phyloP scores from a whole-genome alignment of 2,888 invertebrate genomes.

The Cheiracanthium punctorium region DNA sequence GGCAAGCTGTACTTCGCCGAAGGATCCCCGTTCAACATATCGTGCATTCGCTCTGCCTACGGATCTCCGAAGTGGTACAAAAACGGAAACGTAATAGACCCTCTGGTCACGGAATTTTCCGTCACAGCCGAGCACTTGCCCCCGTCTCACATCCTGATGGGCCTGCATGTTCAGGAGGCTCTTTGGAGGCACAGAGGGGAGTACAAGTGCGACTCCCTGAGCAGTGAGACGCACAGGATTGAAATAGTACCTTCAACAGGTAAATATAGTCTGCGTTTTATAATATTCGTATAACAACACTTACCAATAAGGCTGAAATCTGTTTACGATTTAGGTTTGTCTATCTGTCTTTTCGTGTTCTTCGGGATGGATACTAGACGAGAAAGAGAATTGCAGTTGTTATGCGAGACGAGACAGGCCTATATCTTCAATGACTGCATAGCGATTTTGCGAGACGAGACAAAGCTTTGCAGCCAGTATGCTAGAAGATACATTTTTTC shows the following conservation, averaged over 20 bases:
- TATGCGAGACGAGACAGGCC: too few species aligned
- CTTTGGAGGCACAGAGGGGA: conserved; percentile 56
- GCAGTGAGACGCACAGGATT: conserved; percentile 19
- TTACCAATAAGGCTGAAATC: too few species aligned
- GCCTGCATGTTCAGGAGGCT: conserved; percentile 34
- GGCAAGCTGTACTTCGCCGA: conserved; percentile 67
- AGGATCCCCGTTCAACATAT: conserved; percentile 62
- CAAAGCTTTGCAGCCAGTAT: too few species aligned
- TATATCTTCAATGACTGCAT: too few species aligned
- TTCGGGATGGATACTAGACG: too few species aligned
- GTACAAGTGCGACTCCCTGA: conserved; percentile 65
- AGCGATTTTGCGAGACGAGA: too few species aligned
- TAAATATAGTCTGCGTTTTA: too few species aligned
- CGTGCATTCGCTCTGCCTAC: conserved; percentile 66
- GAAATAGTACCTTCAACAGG: conserved; percentile 50
- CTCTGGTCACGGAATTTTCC: conserved; percentile 1
- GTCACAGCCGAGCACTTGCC: conserved; percentile 14
- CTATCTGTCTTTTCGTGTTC: too few species aligned
- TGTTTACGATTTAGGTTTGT: too few species aligned
- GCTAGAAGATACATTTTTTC: too few species aligned
- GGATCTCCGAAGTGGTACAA: conserved; percentile 70
- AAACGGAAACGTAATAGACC: conserved; percentile 41
- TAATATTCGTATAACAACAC: too few species aligned
- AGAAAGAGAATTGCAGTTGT: too few species aligned
- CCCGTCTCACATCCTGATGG: conserved; percentile 17